Evolutionary conservation across 2,888 invertebrate genomes (phyloP), one percentile per base, ranked within the genome.

Genomic region (Salticus scenicus): DNA sequence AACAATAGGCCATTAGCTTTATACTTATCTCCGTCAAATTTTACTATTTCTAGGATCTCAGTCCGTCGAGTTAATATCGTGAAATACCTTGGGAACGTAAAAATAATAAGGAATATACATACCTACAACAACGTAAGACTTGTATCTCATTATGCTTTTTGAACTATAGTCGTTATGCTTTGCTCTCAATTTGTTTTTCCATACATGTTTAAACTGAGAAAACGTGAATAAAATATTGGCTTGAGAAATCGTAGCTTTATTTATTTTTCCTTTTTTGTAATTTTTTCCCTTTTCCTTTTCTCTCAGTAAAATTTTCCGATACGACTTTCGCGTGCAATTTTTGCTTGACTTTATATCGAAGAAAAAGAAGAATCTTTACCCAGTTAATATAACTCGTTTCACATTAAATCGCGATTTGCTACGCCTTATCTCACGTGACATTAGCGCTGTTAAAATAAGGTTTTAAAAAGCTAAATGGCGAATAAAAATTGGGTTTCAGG

Each of bases 1-100:
- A 84, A 84, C 83, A 84, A 84, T 84, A 78, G 83, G 72, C 83
- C 77, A 84, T 84, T 84, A 84, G 77, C 63, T 78, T 73, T 67
- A 73, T 51, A 78, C 31, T 72, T 57, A 73, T 67, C 75, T 63
- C 73, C 83, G 83, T 84, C 83, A 84, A 77, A 84, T 77, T 84
- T 82, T 69, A 47, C 66, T 57, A 63, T 27, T 66, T 30, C 81
- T 17, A 42, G 51, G 20, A 63, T 75, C 81, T 81, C 81, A 81
- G 67, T 75, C 75, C 63, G 51, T 47, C 42, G 51, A 42, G 33
- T 74, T 74, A 80, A 80, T 74, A 51, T 57, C 57, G 57, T 51
- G 33, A 57, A 57, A 24, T 57, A 57, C 57, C 57, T 24, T 7
- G 57, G 57, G 57, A 57, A 57, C 57, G 57, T 4, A 10, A 24